Evolutionary conservation across 2,113 vertebrate genomes (phyloP), one percentile per base, ranked within the genome.

Genomic region (Chionodraco myersi): DNA sequence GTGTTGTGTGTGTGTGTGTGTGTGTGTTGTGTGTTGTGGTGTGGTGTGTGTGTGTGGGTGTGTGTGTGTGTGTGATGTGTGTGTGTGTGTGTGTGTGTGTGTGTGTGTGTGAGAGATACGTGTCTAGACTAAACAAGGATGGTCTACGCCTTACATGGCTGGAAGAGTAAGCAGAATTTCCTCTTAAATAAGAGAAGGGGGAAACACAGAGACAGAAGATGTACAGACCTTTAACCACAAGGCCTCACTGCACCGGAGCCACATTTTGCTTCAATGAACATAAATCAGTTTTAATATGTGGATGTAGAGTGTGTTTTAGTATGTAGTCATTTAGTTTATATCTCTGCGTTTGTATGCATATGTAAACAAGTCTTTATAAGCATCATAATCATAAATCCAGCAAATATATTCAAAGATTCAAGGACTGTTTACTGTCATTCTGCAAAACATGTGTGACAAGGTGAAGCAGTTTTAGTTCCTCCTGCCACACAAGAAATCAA

Each of bases 91-190:
- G 21, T 21, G 21, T 21, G 21, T 21, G 21, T 21, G 21, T 21
- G 21, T 21, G 21, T 21, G 21, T 21, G 21, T 21, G 21, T 1
- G 21, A 21, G 21, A 21, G 21, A 21, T 21, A 21, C 21, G 21
- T 21, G 84, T 92, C 91, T 90, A 94, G 93, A 93, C 91, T 91
- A 92, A 93, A 94, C 88, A 91, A 72, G 67, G 78, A 86, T 61
- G 62, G 81, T 64, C 77, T 72, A 54, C 80, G 77, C 72, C 58
- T 90, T 88, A 83, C 77, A 87, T 81, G 82, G 81, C 81, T 77
- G 72, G 75, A 91, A 81, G 63, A 75, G 75, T 81, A 86, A 89
- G 82, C 79, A 92, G 78, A 88, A 87, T 79, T 89, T 84, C 79
- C 71, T 82, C 68, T 80, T 80, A 74, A 87, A 85, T 53, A 82